Base-by-base conservation (phyloP, 2,797 vertebrate species). In the Vireo griseus region DNA sequence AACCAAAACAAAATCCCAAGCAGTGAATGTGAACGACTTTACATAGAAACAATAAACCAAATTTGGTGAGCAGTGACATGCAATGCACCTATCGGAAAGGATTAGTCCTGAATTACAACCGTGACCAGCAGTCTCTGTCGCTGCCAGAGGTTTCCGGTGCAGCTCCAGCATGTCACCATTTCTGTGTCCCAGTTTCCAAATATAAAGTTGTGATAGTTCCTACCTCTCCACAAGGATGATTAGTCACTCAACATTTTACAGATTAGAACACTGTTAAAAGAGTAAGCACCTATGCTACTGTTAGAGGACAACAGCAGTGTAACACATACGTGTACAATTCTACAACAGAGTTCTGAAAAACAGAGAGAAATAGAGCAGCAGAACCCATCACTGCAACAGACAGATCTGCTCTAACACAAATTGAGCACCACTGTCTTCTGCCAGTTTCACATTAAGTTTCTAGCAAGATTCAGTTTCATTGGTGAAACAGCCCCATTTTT, bases 141-240 rank as follows among this genome's bases (percentile, higher is more conserved):
- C 81, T 78, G 84, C 84, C 58, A 59, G 47, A 74, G 78, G 92
- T 71, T 95, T 96, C 89, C 37, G 15, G 68, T 90, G 22, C 16
- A 94, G 78, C 89, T 96, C 66, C 82, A 87, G 50, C 24, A 7
- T 22, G 88, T 83, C 90, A 91, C 75, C 58, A 4, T 47, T 86
- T 87, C 50, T 90, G n/a, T 48, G 72, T 59, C 89, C 92, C 85
- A 94, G 85, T 95, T 96, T 95, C 91, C 94, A 94, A 94, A 94
- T 87, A 93, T 82, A 91, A 95, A 83, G 61, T 80, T 80, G 55
- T 24, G n/a, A 94, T 29, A 80, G 72, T 12, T 83, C 68, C 91
- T 80, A 52, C 61, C 42, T 65, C 78, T 83, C 78, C 61, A 24
- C 45, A 85, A 76, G 77, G 68, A 80, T 63, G 67, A 90, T 84